These are phyloP conservation scores for Menura novaehollandiae DNA, from an alignment of 2,113 vertebrate genomes.

Conservation along the genomic window DNA sequence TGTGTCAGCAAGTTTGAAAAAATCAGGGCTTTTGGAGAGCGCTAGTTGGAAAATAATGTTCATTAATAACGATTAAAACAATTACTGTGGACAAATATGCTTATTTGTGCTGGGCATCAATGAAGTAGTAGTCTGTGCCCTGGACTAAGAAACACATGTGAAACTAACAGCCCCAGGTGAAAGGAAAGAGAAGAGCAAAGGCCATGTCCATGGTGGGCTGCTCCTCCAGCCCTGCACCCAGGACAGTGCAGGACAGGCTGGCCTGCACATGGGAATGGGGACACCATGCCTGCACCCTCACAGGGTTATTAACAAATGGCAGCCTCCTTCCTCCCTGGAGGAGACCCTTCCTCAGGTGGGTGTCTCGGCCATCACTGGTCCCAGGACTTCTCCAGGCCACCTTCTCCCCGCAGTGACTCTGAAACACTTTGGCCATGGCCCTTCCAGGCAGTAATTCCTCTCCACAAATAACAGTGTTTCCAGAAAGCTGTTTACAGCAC, in stretches of 20 bases:
- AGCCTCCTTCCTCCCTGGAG: not conserved
- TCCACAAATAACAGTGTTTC: not conserved
- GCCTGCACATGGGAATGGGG: rapidly evolving
- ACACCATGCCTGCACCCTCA: rapidly evolving
- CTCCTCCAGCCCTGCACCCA: not conserved
- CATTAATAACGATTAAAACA: not conserved
- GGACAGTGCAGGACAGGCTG: rapidly evolving
- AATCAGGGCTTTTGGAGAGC: not conserved
- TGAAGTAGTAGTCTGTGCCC: not conserved
- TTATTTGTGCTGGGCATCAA: not conserved
- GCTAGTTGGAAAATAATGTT: not conserved
- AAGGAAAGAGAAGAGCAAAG: not conserved
- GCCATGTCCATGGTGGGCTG: not conserved
- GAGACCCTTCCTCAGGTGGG: not conserved
- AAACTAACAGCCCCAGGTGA: not conserved
- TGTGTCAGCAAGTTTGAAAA: not conserved
- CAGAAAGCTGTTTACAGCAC: not conserved
- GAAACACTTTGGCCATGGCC: rapidly evolving
- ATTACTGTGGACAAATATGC: not conserved
- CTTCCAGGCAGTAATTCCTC: not conserved
- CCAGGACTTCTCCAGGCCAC: not conserved
- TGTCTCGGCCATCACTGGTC: not conserved
- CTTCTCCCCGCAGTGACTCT: not conserved
- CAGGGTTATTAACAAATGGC: not conserved
- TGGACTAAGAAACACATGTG: not conserved